Evolutionary conservation across 2,888 invertebrate genomes (phyloP).

Genomic region (Aphidoletes aphidimyza): DNA sequence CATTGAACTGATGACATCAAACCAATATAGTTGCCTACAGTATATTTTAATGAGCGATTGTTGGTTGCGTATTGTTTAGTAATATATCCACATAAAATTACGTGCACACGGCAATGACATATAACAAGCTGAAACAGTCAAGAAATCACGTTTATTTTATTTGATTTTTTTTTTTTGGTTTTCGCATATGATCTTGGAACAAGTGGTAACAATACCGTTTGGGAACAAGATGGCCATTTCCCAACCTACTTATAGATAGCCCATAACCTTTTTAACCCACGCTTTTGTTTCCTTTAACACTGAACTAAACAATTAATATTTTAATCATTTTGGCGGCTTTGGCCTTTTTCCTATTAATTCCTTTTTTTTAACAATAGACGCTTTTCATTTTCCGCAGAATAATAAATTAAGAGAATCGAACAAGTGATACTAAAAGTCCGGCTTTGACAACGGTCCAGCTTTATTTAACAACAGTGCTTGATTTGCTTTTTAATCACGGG

Average conservation of each 20-base stretch:
- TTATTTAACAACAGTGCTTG: background rate
- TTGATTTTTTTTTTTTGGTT: too few species aligned
- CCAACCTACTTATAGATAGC: too few species aligned
- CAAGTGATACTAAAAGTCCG: background rate
- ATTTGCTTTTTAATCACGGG: background rate
- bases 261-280: too few species aligned
- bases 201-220: too few species aligned
- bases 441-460: conserved; percentile 6
- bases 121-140: background rate
- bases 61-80: background rate
- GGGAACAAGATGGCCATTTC: too few species aligned
- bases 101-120: background rate
- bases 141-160: too few species aligned
- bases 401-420: too few species aligned
- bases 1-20: conserved; percentile 39
- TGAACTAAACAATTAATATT: too few species aligned
- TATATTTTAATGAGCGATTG: conserved; percentile 26
- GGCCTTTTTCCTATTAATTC: too few species aligned
- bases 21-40: background rate
- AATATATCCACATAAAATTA: conserved; percentile 32
- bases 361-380: background rate
- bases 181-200: too few species aligned
- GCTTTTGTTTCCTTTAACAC: too few species aligned
- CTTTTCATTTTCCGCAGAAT: conserved; percentile 27
- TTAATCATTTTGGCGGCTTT: too few species aligned